Base-by-base conservation (phyloP, 1,140 invertebrate species). In the Drosophila asahinai region DNA sequence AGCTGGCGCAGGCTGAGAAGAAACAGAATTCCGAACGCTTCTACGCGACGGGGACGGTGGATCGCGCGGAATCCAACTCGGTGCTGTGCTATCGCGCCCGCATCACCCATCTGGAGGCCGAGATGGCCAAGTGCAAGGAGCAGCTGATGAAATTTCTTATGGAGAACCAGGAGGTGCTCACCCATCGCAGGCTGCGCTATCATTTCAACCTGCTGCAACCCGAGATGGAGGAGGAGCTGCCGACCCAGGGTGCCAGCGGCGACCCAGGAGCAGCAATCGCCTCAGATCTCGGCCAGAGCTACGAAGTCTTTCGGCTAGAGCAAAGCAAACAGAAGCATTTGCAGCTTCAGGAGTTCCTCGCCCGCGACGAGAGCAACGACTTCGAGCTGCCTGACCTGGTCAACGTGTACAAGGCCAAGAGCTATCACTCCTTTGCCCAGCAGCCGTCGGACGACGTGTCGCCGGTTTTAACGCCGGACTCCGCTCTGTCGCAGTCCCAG, bases 81-180 rank as follows among this genome's bases (percentile, higher is more conserved):
- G 71, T 58, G 17, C n/a, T 61, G 4, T 87, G 84, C 68, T 83
- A 83, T 52, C 77, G 72, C 22, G 40, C 66, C 5, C 65, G 73
- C 2, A 60, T 87, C 4, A 27, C 5, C 2, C 45, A 73, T 12
- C 70, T 87, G 36, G 80, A 87, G 73, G 45, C 55, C 15, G 80
- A 87, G 43, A 89, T 87, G 84, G 77, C 55, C 55, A 84, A 89
- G 43, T 87, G 84, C 61, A 89, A 89, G 74, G 65, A 52, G 11
- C 77, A 84, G 57, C 49, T 87, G 33, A 55, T 75, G 27, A 57
- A 60, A 25, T 89, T 81, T 19, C 80, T 87, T 0, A 33, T 78
- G 33, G 70, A 89, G 30, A 81, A 89, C n/a, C 59, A 71, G 47
- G 73, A 83, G 38, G n/a, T 81, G 49, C 61, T 87, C 1, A 48